phyloP scores from a whole-genome alignment of 2,797 vertebrate genomes.

The Microctenopoma lineatum region DNA sequence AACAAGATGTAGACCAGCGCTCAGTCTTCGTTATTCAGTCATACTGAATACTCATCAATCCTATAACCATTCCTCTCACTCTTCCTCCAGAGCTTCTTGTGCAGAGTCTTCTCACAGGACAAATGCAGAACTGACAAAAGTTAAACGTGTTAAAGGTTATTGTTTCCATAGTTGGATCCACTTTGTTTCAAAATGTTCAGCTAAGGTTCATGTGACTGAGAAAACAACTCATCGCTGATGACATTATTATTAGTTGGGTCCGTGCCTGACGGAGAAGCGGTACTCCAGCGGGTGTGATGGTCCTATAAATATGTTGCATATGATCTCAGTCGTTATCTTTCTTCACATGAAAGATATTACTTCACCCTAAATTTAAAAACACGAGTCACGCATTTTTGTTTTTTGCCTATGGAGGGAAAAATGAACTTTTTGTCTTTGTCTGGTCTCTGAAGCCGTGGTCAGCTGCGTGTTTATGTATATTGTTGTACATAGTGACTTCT shows the following conservation, averaged over 20 bases:
- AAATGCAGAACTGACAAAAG: neutral
- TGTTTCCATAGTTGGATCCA: neutral
- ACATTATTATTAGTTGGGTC: slow-evolving; percentile 25
- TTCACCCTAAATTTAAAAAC: too few relatives aligned
- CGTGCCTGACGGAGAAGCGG: slow-evolving; percentile 20
- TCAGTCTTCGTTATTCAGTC: neutral
- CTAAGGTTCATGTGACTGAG: neutral
- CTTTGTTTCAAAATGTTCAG: neutral
- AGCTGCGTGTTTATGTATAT: slow-evolving; percentile 34
- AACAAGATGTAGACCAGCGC: neutral
- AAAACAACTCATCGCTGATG: slow-evolving; percentile 6
- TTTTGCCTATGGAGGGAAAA: slow-evolving; percentile 5
- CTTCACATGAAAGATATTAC: slow-evolving; percentile 1
- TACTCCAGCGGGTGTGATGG: neutral
- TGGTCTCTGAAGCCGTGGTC: slow-evolving; percentile 22
- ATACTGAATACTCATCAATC: neutral
- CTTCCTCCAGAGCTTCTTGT: too few relatives aligned
- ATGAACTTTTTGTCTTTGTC: slow-evolving; percentile 27
- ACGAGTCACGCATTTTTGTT: slow-evolving; percentile 6
- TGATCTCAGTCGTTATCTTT: slow-evolving; percentile 7
- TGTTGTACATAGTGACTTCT: slow-evolving; percentile 70
- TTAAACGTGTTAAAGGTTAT: slow-evolving; percentile 7
- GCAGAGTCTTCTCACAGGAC: too few relatives aligned
- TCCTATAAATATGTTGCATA: neutral
- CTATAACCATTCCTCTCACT: too few relatives aligned